Evolutionary conservation across 2,888 invertebrate genomes (phyloP), one percentile per base, ranked within the genome.

Genomic region (Clostera curtula): DNA sequence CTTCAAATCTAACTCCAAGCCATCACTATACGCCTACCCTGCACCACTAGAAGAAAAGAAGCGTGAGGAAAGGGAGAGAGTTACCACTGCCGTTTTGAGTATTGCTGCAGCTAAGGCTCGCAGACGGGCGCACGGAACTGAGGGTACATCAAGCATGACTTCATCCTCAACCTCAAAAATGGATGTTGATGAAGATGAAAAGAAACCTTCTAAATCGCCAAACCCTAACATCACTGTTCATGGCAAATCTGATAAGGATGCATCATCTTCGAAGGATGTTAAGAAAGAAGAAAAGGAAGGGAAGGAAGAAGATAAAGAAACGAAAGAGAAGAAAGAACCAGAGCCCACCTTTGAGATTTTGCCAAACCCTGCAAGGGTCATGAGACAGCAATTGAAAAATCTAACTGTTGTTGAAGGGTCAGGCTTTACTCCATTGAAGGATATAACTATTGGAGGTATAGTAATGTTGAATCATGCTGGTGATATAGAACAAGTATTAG

Each of bases 41-140:
- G 95, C 98, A 5, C 92, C 97, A 0, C 79, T 99, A 29, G 98
- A 99, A 79, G 98, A 98, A 69, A 98, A 99, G 85, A 98, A 98
- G 82, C 95, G 97, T 18, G 97, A 98, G 64, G 96, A 97, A 68
- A 90, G 96, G 16, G 98, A 99, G 70, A 96, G 98, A 61, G 97
- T 99, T 2, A 96, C 97, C 33, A 98, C 98, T 3, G 99, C 98
- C 1, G 96, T 99, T 1, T 86, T 99, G 24, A 97, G 97, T 59
- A 98, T 98, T 56, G 84, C 85, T 0, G 98, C 98, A 0, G 97
- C 97, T 1, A 91, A 97, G 39, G 96, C 93, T 36, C 90, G 93
- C 56, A 89, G 93, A 53, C 90, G 96, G 46, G 95, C 96, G 63
- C 93, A 86, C 24, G 87, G 87, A 24, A 84, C 93, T 36, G 86